These are phyloP conservation scores for Hyposoter didymator DNA, from an alignment of 2,888 invertebrate genomes.

Conservation along the genomic window DNA sequence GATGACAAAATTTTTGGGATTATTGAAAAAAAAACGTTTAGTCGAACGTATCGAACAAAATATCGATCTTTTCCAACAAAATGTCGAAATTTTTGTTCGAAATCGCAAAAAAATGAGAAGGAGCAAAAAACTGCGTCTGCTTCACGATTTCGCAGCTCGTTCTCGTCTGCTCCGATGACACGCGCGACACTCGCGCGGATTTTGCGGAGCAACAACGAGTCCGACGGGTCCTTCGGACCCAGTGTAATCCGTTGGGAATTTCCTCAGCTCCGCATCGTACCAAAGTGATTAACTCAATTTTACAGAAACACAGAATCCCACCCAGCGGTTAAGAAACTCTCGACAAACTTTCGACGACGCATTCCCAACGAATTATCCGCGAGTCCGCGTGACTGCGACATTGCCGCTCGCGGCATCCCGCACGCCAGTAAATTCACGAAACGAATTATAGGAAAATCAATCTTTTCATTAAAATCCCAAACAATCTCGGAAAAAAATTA, in stretches of 20 bases:
- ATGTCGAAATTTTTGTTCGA: no score
- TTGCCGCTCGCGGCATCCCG: no score
- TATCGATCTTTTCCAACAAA: no score
- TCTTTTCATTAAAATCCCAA: not conserved
- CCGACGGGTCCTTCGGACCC: conserved; percentile 11
- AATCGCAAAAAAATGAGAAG: no score
- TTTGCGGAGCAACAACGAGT: conserved; percentile 4
- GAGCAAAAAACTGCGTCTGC: no score
- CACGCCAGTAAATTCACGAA: not conserved
- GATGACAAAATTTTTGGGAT: no score
- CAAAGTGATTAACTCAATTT: conserved; percentile 57
- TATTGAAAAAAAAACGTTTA: no score
- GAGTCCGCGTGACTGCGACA: not conserved
- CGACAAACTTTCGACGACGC: conserved; percentile 1
- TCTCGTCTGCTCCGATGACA: not conserved
- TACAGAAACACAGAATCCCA: conserved; percentile 54
- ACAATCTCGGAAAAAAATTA: not conserved
- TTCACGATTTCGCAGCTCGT: no score
- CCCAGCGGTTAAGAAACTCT: conserved; percentile 25
- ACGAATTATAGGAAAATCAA: not conserved
- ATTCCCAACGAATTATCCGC: not conserved
- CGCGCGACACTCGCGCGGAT: not conserved
- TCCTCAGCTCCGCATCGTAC: not conserved
- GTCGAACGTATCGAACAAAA: no score
- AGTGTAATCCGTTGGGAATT: not conserved